Evolutionary conservation across 2,113 vertebrate species (phyloP), one percentile per base, ranked within the genome.

Genomic region (Hypanus sabinus): DNA sequence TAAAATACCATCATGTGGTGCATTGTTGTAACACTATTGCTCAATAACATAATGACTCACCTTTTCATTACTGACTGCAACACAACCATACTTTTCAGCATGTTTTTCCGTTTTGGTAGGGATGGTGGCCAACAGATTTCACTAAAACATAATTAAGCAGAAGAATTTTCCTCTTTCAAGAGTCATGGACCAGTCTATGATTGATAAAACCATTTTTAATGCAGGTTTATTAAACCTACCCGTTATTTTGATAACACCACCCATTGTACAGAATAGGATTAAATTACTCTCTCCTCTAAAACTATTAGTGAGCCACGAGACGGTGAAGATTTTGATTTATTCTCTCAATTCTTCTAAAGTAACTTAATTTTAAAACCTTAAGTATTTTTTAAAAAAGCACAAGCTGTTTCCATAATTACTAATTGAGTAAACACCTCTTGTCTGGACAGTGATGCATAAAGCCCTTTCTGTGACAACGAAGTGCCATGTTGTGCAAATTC

Each of bases 381-480:
- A 80, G n/a, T 18, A 80, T 38, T 33, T 33, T 16, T 71, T 36
- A 71, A 22, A 46, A 90, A 27, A 73, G 71, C 71, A 73, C 33
- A 93, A 73, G 68, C 38, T 73, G 91, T 93, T 73, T 93, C 70
- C 91, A 73, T 46, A 93, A 71, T 93, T 70, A 75, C 36, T 93
- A 36, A 16, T 70, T 38, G 91, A 73, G 91, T 38, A 93, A 93
- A 55, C 91, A 93, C 68, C 68, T 38, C 91, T 93, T 93, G 91
- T 93, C 70, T 4, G 91, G 36, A 93, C 91, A 93, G 91, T 38
- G 91, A 93, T 93, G 91, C 70, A 93, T 93, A 93, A 93, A 93
- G 91, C 10, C 70, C 70, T 93, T 93, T 93, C 88, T 92, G 38
- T 92, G 88, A 92, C 62, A 92, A 92, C 88, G 73, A 70, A 93